phyloP scores from a whole-genome alignment of 2,113 vertebrate species.

The Isurus oxyrinchus region DNA sequence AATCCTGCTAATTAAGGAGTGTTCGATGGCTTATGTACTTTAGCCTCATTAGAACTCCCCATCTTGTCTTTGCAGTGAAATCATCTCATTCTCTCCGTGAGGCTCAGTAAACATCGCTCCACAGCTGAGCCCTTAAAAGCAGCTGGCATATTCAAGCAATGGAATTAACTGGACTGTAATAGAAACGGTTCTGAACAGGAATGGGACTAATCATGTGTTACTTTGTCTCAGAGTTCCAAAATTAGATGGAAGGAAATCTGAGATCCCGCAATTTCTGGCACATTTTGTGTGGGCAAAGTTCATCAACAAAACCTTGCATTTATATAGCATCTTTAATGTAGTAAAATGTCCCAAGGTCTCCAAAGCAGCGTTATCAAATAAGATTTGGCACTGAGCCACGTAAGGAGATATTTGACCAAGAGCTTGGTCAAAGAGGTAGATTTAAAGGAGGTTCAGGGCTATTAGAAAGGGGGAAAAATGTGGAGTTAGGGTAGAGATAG shows the following conservation, averaged over 20 bases:
- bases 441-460: neutral
- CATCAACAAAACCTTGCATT: neutral
- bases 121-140: neutral
- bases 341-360: neutral
- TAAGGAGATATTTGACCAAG: neutral
- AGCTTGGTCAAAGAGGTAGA: neutral
- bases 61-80: conserved; percentile 3
- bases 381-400: too few relatives aligned
- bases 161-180: neutral
- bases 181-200: neutral
- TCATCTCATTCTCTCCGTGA: neutral
- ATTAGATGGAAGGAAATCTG: neutral
- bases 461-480: neutral
- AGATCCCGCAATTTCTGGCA: neutral
- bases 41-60: conserved; percentile 28
- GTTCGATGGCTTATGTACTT: conserved; percentile 31
- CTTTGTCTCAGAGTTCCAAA: neutral
- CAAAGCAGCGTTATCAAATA: neutral
- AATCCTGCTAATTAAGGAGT: conserved; percentile 24
- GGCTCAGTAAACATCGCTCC: neutral
- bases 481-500: neutral
- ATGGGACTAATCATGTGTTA: neutral
- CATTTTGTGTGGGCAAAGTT: neutral
- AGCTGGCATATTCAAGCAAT: conserved; percentile 6
- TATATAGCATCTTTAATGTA: neutral